Percentiles rank a stretch among this genome's conserved stretches.
phyloP scores from a whole-genome alignment of 2,797 vertebrate species.

The Alfaro cultratus region DNA sequence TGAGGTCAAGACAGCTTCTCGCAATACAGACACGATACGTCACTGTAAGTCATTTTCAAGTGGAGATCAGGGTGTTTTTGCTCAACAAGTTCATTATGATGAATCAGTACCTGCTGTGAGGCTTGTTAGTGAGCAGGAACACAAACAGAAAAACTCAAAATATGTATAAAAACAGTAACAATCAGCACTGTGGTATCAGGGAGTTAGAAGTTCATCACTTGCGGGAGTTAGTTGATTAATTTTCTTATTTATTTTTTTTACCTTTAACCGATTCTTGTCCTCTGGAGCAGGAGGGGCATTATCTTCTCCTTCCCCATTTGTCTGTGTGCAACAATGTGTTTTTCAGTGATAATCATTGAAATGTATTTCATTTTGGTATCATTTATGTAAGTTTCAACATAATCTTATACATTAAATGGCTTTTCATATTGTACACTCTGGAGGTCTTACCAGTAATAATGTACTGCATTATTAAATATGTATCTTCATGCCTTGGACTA shows the following conservation, averaged over 20 bases:
- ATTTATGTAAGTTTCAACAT: not conserved
- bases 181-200: not conserved
- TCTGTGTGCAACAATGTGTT: constrained; percentile 79
- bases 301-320: constrained; percentile 69
- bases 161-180: not conserved
- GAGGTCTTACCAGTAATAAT: not conserved
- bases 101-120: constrained; percentile 3
- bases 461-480: not conserved
- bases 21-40: constrained; percentile 21
- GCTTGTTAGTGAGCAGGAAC: not conserved
- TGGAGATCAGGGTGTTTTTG: not conserved
- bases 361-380: constrained; percentile 6
- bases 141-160: not conserved
- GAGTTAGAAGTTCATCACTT: not conserved
- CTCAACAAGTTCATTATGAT: constrained; percentile 7
- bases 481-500: not conserved
- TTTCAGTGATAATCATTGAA: constrained; percentile 53
- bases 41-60: not conserved
- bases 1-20: constrained; percentile 49
- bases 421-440: constrained; percentile 8
- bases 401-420: not conserved
- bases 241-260: constrained; percentile 58
- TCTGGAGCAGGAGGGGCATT: constrained; percentile 61
- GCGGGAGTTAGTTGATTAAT: constrained; percentile 3
- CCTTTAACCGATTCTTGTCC: constrained; percentile 87